A percentile compares a stretch with the other conserved stretches of the same genome.
Conservation (phyloP, 2,888 invertebrate genomes). For the Melieria crassipennis region DNA sequence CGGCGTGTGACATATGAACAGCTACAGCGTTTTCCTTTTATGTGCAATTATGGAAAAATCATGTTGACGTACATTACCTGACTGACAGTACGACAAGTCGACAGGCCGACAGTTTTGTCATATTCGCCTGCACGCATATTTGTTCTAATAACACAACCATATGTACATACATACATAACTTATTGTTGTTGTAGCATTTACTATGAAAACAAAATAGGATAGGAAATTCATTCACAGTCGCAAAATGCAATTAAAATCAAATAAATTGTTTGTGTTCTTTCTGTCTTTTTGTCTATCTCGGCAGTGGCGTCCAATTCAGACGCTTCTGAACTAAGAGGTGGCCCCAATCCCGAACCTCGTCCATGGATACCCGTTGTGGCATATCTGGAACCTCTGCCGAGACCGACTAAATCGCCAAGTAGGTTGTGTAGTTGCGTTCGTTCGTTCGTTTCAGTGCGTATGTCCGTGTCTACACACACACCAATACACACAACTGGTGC, state of each 20-base stretch:
- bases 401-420: constrained; percentile 66
- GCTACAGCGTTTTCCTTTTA: constrained; percentile 42
- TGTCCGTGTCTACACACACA: background rate
- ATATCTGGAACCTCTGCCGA: constrained; percentile 65
- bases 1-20: background rate
- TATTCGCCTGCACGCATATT: too few relatives aligned
- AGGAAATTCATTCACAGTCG: background rate
- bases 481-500: background rate
- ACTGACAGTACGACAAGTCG: too few relatives aligned
- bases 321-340: constrained; percentile 53
- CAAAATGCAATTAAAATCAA: background rate
- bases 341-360: constrained; percentile 51
- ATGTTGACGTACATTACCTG: constrained; percentile 36
- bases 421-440: constrained; percentile 51
- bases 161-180: background rate
- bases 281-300: constrained; percentile 44
- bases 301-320: constrained; percentile 61
- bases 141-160: background rate
- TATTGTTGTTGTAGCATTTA: background rate
- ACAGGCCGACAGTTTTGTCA: too few relatives aligned
- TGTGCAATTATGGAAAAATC: constrained; percentile 43
- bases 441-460: constrained; percentile 5
- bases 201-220: background rate
- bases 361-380: constrained; percentile 64
- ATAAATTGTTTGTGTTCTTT: constrained; percentile 13